Base-by-base conservation (phyloP, 2,113 vertebrate species). In the Hiodon alosoides region DNA sequence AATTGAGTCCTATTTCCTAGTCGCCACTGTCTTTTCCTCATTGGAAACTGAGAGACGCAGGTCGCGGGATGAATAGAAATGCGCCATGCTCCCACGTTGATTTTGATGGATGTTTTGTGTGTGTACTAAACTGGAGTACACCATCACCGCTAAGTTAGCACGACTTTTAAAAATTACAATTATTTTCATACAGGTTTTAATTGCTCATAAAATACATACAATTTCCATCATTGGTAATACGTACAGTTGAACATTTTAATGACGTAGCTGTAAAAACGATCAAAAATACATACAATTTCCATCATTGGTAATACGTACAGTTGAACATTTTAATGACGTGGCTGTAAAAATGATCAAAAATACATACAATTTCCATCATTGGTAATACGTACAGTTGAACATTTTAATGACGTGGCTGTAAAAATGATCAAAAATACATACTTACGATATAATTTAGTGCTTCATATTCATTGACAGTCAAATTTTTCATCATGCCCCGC, bases 1-100 rank as follows among this genome's bases (percentile, higher is more conserved):
- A 86, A 85, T 79, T 82, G 82, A 80, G 80, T 79, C 73, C 81
- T 74, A 78, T 86, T 86, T 84, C 80, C 81, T 76, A 77, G 68
- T 80, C 76, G 64, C 73, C 78, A 72, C 73, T 74, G 65, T 81
- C 78, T 76, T 73, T 73, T 71, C 74, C 75, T 78, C 77, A 82
- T 72, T 61, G 78, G 80, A 81, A 81, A 82, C 79, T 79, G 76
- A 79, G 80, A 69, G 75, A 71, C 51, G 79, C 69, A 61, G 81
- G n/a, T 84, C 78, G 83, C 81, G 81, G 79, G 75, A 68, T 80
- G 77, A 78, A 80, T 73, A 73, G 72, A 74, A 84, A 81, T 81
- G 52, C 17, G 48, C 16, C 0, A 6, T 61, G 46, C 11, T 11
- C 11, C 31, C 6, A 13, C 13, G 11, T 59, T 31, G 46, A 52